Percentiles rank a stretch among this genome's conserved stretches.
phyloP scores from a whole-genome alignment of 1,140 invertebrate genomes.

The Plectrocnemia conspersa region DNA sequence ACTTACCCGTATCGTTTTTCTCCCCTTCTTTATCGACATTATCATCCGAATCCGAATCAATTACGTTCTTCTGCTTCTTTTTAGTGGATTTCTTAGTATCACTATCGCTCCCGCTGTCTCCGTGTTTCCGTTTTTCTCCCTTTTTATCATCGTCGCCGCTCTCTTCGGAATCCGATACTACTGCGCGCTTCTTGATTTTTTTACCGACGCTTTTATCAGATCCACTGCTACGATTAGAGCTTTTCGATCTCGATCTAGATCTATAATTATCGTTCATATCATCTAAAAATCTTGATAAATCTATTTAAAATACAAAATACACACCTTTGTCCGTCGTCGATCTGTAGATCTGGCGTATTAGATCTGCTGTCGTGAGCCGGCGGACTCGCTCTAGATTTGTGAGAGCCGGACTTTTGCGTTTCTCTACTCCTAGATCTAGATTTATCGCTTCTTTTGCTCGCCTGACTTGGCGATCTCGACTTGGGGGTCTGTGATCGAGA shows the following conservation, averaged over 20 bases:
- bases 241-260: slow-evolving; percentile 27
- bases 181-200: slow-evolving; percentile 46
- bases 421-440: slow-evolving; percentile 31
- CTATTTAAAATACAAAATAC: slow-evolving; percentile 1
- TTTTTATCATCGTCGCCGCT: slow-evolving; percentile 38
- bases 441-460: slow-evolving; percentile 24
- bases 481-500: slow-evolving; percentile 38
- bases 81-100: slow-evolving; percentile 40
- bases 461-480: slow-evolving; percentile 38
- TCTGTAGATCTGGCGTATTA: slow-evolving; percentile 55
- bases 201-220: slow-evolving; percentile 39
- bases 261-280: not conserved
- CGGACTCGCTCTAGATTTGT: slow-evolving; percentile 30
- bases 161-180: slow-evolving; percentile 54
- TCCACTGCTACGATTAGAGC: slow-evolving; percentile 34
- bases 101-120: slow-evolving; percentile 40
- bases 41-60: slow-evolving; percentile 54
- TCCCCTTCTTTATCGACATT: slow-evolving; percentile 42
- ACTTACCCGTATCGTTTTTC: slow-evolving; percentile 31
- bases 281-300: not conserved
- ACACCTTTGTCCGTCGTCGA: slow-evolving; percentile 45
- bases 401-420: slow-evolving; percentile 26
- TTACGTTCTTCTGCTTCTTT: slow-evolving; percentile 44
- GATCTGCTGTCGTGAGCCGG: slow-evolving; percentile 48
- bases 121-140: slow-evolving; percentile 30